phyloP scores from a whole-genome alignment of 2,113 vertebrate genomes.

The Damaliscus lunatus region DNA sequence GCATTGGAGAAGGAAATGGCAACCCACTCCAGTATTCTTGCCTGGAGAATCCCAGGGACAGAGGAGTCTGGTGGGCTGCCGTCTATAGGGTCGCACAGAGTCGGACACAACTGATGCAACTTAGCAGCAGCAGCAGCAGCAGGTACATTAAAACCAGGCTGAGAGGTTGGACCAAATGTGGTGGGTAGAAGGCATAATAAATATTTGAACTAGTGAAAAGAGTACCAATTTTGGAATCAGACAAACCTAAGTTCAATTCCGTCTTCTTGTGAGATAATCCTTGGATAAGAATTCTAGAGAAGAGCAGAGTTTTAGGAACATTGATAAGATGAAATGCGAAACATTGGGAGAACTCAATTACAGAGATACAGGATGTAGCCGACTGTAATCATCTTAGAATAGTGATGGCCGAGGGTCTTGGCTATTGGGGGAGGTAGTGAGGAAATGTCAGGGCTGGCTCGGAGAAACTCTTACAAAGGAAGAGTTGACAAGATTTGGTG shows the following conservation, averaged over 20 bases:
- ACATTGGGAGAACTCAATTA: not conserved
- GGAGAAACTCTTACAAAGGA: not conserved
- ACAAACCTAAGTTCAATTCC: not conserved
- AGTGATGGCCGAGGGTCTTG: not conserved
- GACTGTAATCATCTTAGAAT: not conserved
- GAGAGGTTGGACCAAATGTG: not conserved
- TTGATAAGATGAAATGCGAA: fast-evolving
- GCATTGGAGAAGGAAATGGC: too few relatives aligned
- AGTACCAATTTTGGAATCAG: not conserved
- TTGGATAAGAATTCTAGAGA: not conserved
- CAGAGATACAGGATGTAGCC: not conserved
- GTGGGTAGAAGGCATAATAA: not conserved
- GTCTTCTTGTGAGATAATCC: not conserved
- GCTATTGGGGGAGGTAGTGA: fast-evolving
- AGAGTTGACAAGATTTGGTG: not conserved
- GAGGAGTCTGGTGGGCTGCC: too few relatives aligned
- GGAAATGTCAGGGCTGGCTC: not conserved
- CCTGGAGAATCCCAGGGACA: too few relatives aligned
- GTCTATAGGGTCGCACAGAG: too few relatives aligned
- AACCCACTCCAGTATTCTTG: too few relatives aligned
- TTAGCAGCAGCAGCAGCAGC: not conserved
- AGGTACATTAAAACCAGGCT: not conserved
- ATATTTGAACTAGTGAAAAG: not conserved
- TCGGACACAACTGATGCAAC: too few relatives aligned
- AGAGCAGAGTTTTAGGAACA: not conserved